Base-by-base conservation (phyloP, 2,797 vertebrate genomes). In the Peromyscus attwateri region DNA sequence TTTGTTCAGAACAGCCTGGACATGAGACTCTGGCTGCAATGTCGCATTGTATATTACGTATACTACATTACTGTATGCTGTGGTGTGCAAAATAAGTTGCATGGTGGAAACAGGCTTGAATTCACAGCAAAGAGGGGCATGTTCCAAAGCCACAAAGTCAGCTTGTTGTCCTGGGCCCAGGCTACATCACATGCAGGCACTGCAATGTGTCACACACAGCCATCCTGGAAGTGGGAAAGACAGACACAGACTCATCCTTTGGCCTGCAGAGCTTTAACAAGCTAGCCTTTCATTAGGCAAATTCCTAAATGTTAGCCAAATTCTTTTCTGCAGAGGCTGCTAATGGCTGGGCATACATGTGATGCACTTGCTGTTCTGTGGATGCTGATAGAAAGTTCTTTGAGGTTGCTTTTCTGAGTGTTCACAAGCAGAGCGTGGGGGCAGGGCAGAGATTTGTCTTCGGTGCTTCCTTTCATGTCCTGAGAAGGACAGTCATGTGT, bases 281-380 rank as follows among this genome's bases (percentile, higher is more conserved):
- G 98, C 97, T 96, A 97, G 98, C 87, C 98, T 98, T 99, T 98
- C 98, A 99, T 99, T 98, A 99, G 98, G 97, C 87, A 97, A 98
- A 99, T 98, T 99, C 98, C 99, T 99, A 98, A 99, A 98, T 97
- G 98, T 98, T 99, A 99, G 99, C 98, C 98, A 98, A 98, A 98
- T 98, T 98, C 97, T 98, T 98, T 98, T 49, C 97, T 95, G 98
- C 96, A 97, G 95, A 97, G 96, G 93, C 96, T 96, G 96, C 96
- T 97, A 98, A 98, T 97, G 95, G 98, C 89, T 98, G 97, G 98
- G 97, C 97, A 98, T 98, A 97, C 98, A 98, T 98, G 98, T 98
- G 98, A 99, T 98, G 95, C 95, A 97, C 98, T 99, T 95, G 98
- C 97, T 98, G 92, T 97, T 97, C 97, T 95, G 91, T 92, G 98